Evolutionary conservation across 2,113 vertebrate species (phyloP).

Genomic region (Anthoscopus minutus): DNA sequence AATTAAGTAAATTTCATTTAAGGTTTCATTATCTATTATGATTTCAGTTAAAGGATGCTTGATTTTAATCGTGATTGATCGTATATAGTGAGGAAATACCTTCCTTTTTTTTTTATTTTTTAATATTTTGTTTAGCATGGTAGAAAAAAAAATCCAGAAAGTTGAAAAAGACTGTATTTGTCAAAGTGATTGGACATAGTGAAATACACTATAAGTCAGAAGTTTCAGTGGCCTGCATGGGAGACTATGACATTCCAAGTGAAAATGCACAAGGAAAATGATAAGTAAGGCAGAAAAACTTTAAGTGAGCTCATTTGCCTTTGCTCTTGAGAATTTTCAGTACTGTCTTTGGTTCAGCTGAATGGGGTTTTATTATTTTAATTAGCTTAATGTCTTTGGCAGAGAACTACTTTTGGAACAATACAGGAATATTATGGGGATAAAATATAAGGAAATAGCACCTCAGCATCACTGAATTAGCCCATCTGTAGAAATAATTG

Average conservation of each 20-base stretch:
- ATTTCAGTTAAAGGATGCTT: not conserved
- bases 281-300: not conserved
- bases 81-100: not conserved
- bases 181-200: not conserved
- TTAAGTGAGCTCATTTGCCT: not conserved
- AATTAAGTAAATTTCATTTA: not conserved
- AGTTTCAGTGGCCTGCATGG: not conserved
- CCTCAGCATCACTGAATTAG: not conserved
- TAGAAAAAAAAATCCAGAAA: not conserved
- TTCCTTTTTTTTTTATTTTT: not conserved
- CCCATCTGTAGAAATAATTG: conserved; percentile 13
- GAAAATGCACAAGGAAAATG: not conserved
- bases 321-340: not conserved
- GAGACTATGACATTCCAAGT: not conserved
- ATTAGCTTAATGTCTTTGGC: conserved; percentile 35
- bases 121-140: not conserved
- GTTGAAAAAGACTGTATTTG: not conserved
- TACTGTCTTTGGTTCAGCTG: conserved; percentile 23
- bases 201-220: not conserved
- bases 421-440: not conserved
- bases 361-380: conserved; percentile 46
- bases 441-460: not conserved
- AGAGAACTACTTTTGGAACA: conserved; percentile 10
- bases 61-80: not conserved
- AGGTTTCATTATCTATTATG: not conserved